Conservation (phyloP, 2,797 vertebrate species). For the Notolabrus celidotus region DNA sequence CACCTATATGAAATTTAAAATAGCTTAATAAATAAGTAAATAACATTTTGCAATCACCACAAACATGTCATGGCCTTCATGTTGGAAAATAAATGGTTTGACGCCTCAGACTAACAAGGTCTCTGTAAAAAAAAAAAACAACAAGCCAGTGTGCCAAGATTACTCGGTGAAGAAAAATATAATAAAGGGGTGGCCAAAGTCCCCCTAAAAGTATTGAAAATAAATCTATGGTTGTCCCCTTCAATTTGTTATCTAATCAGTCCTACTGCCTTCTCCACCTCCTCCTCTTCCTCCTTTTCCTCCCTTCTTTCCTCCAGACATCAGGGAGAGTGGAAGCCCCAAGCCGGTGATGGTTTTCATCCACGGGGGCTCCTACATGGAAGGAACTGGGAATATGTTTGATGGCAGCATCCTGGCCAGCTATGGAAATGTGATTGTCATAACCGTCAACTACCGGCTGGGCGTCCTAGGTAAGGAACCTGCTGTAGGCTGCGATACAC, state of each 20-base stretch:
- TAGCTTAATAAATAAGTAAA: constrained; percentile 60
- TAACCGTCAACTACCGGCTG: constrained; percentile 98
- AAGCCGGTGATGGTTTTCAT: constrained; percentile 99
- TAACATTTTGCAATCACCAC: constrained; percentile 49
- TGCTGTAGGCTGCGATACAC: constrained; percentile 4
- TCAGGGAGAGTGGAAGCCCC: constrained; percentile 98
- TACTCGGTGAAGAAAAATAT: constrained; percentile 34
- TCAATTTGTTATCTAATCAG: constrained; percentile 77
- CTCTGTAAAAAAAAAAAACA: constrained; percentile 46
- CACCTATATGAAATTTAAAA: constrained; percentile 41
- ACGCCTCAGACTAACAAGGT: constrained; percentile 70
- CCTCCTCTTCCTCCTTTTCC: constrained; percentile 43
- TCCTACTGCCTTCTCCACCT: constrained; percentile 76
- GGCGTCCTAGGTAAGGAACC: constrained; percentile 95
- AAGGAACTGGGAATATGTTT: constrained; percentile 99
- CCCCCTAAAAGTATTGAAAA: constrained; percentile 63
- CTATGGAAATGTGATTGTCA: constrained; percentile 99
- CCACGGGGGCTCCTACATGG: constrained; percentile 99
- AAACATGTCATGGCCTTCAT: constrained; percentile 65
- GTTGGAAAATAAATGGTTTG: constrained; percentile 70
- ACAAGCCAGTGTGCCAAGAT: constrained; percentile 67
- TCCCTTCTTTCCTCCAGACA: constrained; percentile 91
- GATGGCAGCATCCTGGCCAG: constrained; percentile 99
- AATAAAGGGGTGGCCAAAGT: constrained; percentile 53
- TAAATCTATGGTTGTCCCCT: constrained; percentile 71